Evolutionary conservation across 2,888 invertebrate species (phyloP).

Genomic region (Metalampra italica): DNA sequence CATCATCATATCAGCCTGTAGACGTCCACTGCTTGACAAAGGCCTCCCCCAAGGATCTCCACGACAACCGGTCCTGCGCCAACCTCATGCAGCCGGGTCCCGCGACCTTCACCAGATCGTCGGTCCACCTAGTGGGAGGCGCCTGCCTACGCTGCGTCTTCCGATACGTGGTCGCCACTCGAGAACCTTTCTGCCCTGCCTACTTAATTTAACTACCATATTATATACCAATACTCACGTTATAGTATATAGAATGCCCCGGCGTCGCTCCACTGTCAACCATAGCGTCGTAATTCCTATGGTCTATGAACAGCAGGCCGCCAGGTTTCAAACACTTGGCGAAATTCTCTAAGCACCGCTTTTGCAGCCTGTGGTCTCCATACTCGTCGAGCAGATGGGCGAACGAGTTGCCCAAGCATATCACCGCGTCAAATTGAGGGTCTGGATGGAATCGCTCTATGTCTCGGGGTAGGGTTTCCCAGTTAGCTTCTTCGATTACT

Average conservation of each 20-base stretch:
- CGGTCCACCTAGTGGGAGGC: too few species aligned
- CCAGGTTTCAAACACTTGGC: constrained; percentile 90
- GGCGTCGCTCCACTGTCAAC: constrained; percentile 89
- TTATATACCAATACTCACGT: constrained; percentile 80
- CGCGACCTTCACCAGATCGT: too few species aligned
- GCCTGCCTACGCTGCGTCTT: too few species aligned
- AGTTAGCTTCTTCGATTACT: constrained; percentile 96
- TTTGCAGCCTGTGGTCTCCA: constrained; percentile 89
- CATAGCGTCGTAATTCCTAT: constrained; percentile 90
- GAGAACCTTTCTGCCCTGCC: too few species aligned
- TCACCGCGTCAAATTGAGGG: constrained; percentile 90
- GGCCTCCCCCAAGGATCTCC: too few species aligned
- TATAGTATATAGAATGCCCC: constrained; percentile 92
- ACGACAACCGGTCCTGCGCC: too few species aligned
- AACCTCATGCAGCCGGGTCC: too few species aligned
- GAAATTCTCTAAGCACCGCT: constrained; percentile 88
- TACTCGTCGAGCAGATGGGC: constrained; percentile 90
- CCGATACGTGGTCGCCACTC: too few species aligned
- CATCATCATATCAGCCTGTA: too few species aligned
- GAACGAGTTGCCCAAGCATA: constrained; percentile 94
- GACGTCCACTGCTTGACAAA: too few species aligned
- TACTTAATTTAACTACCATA: too few species aligned
- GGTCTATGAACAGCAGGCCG: constrained; percentile 91
- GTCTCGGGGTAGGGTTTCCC: constrained; percentile 89
- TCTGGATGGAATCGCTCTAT: constrained; percentile 79